phyloP scores from a whole-genome alignment of 2,113 vertebrate species.

The Mus pahari region DNA sequence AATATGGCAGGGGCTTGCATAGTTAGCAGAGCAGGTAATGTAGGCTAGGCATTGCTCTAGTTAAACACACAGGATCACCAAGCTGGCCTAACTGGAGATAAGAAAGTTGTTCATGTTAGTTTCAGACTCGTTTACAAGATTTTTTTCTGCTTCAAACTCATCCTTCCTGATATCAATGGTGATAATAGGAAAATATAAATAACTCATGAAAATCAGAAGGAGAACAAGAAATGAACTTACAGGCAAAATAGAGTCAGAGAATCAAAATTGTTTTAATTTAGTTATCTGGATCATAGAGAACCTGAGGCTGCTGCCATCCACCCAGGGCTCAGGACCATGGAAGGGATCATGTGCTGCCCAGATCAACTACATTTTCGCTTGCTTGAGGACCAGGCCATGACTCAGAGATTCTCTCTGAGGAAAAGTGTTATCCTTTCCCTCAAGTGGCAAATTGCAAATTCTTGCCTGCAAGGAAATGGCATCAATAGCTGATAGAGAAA shows the following conservation, averaged over 20 bases:
- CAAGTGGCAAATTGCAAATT: background rate
- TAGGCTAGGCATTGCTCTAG: background rate
- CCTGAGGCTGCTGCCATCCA: rapidly evolving
- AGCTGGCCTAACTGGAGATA: background rate
- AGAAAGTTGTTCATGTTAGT: background rate
- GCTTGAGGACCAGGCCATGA: background rate
- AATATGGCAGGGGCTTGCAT: background rate
- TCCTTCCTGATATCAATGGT: background rate
- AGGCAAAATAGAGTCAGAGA: background rate
- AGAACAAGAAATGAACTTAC: background rate
- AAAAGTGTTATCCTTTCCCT: background rate
- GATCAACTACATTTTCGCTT: background rate
- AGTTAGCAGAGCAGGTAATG: background rate
- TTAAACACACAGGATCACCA: background rate
- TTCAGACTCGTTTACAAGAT: background rate
- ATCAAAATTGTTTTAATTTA: background rate
- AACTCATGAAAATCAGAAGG: background rate
- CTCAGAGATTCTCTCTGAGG: background rate
- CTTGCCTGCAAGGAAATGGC: background rate
- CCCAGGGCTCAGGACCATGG: too few species aligned
- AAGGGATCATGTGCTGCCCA: background rate
- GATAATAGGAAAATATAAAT: background rate
- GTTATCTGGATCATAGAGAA: background rate
- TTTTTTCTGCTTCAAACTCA: background rate
- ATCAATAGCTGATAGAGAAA: background rate